A percentile compares a stretch with the other conserved stretches of the same genome.
These are phyloP conservation scores for Clamator glandarius DNA, from an alignment of 2,797 vertebrate genomes.

Conservation along the genomic window DNA sequence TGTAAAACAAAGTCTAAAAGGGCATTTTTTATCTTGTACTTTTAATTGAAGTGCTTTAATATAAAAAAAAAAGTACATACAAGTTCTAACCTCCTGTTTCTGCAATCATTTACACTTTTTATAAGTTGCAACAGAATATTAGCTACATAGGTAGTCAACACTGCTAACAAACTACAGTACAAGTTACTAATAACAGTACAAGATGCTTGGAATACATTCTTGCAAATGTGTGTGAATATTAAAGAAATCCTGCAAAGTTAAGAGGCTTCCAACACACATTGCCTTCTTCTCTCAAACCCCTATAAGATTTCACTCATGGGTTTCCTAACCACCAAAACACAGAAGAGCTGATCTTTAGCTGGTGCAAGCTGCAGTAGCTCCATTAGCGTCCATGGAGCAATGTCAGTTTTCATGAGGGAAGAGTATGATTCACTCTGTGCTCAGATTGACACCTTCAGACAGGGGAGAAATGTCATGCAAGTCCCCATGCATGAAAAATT, in stretches of 20 bases:
- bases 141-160: conserved; percentile 74
- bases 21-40: neutral
- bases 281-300: neutral
- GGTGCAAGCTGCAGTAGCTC: conserved; percentile 7
- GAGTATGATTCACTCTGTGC: neutral
- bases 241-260: conserved; percentile 12
- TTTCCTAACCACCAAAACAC: conserved; percentile 36
- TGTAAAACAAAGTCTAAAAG: neutral
- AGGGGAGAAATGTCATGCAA: neutral
- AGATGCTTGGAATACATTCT: conserved; percentile 65
- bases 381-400: neutral
- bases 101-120: conserved; percentile 72
- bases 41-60: conserved; percentile 61
- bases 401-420: neutral
- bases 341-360: neutral
- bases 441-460: neutral
- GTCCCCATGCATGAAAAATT: neutral
- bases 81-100: conserved; percentile 68
- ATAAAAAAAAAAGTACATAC: conserved; percentile 55
- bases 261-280: neutral
- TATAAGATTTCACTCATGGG: neutral
- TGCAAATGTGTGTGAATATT: conserved; percentile 56
- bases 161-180: conserved; percentile 78
- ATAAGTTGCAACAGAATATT: conserved; percentile 76
- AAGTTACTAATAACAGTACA: conserved; percentile 73